A percentile compares a stretch with the other conserved stretches of the same genome.
Evolutionary conservation across 2,888 invertebrate genomes (phyloP).

Genomic region (Helobdella robusta): DNA sequence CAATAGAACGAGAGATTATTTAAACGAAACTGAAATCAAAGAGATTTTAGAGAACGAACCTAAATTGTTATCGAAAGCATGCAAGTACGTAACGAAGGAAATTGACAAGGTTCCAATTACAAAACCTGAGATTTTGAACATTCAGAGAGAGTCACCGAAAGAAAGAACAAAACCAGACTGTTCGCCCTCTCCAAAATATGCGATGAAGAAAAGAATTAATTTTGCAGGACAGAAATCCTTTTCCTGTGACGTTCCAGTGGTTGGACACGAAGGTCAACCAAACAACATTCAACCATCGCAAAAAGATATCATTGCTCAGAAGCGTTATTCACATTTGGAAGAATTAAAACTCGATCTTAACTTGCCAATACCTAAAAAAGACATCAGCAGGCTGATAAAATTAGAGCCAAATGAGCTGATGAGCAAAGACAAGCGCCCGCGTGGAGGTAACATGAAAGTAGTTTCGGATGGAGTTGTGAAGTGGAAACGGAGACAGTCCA

Average conservation of each 20-base stretch:
- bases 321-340: background rate
- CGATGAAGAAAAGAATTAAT: background rate
- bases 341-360: conserved; percentile 2
- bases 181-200: background rate
- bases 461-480: conserved; percentile 23
- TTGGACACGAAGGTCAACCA: background rate
- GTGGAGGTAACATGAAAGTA: background rate
- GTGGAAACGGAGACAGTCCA: conserved; percentile 21
- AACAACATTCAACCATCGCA: background rate
- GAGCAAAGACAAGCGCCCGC: background rate
- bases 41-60: conserved; percentile 16
- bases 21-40: conserved; percentile 17
- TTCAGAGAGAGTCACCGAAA: no score
- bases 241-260: conserved; percentile 12
- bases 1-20: conserved; percentile 11
- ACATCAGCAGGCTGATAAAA: conserved; percentile 19
- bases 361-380: conserved; percentile 13
- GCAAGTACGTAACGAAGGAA: conserved; percentile 1
- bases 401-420: conserved; percentile 1
- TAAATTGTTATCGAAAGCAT: background rate
- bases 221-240: conserved; percentile 19
- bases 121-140: background rate
- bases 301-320: background rate
- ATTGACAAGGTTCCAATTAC: background rate
- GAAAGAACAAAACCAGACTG: background rate